Percentiles rank a stretch among this genome's conserved stretches.
These are phyloP conservation scores for Percopsis transmontana DNA, from an alignment of 2,113 vertebrate species.

Conservation along the genomic window DNA sequence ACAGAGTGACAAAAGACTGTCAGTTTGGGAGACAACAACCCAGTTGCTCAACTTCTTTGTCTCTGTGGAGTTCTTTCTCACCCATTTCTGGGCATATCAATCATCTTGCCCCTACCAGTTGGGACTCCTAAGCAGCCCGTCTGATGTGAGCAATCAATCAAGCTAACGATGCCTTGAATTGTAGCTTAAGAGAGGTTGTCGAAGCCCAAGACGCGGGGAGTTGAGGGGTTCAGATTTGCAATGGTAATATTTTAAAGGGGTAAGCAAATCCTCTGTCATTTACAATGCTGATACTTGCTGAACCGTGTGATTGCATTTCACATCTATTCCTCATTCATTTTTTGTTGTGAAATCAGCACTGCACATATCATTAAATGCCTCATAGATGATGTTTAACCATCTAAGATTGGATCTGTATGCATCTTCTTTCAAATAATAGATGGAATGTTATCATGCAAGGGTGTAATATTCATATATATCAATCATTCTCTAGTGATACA, in stretches of 20 bases:
- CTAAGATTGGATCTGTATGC: no score
- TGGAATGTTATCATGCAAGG: no score
- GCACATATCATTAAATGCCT: no score
- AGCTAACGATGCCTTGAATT: constrained; percentile 47
- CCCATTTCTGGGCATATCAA: constrained; percentile 29
- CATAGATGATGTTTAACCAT: no score
- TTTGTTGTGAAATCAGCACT: no score
- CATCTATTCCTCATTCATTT: no score
- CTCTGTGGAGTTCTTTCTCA: not conserved
- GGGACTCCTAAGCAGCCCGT: constrained; percentile 34
- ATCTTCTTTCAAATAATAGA: no score
- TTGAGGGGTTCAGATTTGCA: not conserved
- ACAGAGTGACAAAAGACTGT: constrained; percentile 19
- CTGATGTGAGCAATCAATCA: constrained; percentile 51
- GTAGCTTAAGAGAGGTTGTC: constrained; percentile 37
- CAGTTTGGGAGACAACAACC: constrained; percentile 24
- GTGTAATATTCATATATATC: no score
- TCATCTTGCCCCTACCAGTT: constrained; percentile 34
- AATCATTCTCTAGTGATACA: no score
- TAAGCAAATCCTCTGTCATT: not conserved
- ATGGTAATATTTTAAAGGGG: constrained; percentile 1
- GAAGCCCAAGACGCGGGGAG: constrained; percentile 12
- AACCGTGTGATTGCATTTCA: no score
- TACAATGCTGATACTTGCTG: no score
- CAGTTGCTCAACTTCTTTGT: constrained; percentile 1